Evolutionary conservation across 2,888 invertebrate genomes (phyloP).

Genomic region (Cheilosia impressa): DNA sequence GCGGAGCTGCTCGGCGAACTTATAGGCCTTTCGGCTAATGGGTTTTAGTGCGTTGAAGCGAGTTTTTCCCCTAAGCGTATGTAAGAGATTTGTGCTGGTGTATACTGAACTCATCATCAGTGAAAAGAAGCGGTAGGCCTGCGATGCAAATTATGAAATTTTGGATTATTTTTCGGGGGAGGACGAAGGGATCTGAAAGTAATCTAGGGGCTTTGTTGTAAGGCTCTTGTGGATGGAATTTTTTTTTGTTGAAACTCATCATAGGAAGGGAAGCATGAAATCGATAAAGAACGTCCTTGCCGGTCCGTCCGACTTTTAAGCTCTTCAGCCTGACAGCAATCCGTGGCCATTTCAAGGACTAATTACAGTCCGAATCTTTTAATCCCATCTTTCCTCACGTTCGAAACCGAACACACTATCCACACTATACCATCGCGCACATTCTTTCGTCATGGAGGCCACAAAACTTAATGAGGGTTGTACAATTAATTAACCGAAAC

Average conservation of each 20-base stretch:
- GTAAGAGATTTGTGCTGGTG: slow-evolving; percentile 44
- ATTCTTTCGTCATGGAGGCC: slow-evolving; percentile 50
- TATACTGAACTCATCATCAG: slow-evolving; percentile 14
- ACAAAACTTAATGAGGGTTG: slow-evolving; percentile 62
- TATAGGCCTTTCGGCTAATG: slow-evolving; percentile 63
- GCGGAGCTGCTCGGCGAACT: slow-evolving; percentile 4
- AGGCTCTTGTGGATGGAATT: slow-evolving; percentile 10
- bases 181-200: slow-evolving; percentile 4
- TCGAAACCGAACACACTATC: no score
- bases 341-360: neutral
- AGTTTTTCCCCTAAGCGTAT: slow-evolving; percentile 56
- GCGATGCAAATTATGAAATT: slow-evolving; percentile 63
- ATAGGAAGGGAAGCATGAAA: neutral
- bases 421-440: slow-evolving; percentile 1
- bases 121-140: slow-evolving; percentile 1
- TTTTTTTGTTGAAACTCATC: neutral
- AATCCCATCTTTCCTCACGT: slow-evolving; percentile 8
- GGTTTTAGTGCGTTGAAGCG: slow-evolving; percentile 69
- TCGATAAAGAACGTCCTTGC: no score
- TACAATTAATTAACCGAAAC: slow-evolving; percentile 68
- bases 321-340: no score
- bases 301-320: no score
- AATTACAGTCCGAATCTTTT: slow-evolving; percentile 22
- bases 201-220: slow-evolving; percentile 35
- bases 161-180: slow-evolving; percentile 17